Percentiles rank a stretch among this genome's conserved stretches.
Conservation (phyloP, 2,113 vertebrate species). For the Pedetes capensis region DNA sequence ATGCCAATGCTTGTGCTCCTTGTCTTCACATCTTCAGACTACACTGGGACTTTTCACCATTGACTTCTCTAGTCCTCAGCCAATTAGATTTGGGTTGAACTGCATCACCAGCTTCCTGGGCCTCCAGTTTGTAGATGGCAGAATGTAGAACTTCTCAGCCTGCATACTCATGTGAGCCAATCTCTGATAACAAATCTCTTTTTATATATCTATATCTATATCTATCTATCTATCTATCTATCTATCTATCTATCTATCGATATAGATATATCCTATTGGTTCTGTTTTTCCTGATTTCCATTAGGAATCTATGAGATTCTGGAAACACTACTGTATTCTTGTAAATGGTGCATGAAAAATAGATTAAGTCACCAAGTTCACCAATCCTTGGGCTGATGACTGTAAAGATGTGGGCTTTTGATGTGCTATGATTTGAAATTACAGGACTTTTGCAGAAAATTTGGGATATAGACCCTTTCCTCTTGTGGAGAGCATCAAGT, state of each 20-base stretch:
- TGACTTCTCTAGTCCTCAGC: background rate
- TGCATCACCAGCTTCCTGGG: background rate
- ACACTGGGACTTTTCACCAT: background rate
- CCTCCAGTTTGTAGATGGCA: background rate
- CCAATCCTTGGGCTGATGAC: background rate
- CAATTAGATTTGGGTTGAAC: background rate
- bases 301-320: background rate
- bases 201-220: background rate
- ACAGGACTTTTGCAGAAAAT: background rate
- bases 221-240: too few relatives aligned
- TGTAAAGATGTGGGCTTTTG: background rate
- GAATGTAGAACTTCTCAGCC: background rate
- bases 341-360: background rate
- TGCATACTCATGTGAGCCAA: background rate
- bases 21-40: background rate
- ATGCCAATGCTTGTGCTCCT: background rate
- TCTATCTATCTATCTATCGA: too few relatives aligned
- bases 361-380: background rate
- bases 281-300: background rate
- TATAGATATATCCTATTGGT: background rate
- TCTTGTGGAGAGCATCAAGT: background rate
- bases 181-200: background rate
- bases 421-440: background rate
- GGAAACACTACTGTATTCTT: background rate
- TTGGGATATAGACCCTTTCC: background rate